Percentiles rank a stretch among this genome's conserved stretches.
These are phyloP conservation scores for Parnassius glacialis DNA, from an alignment of 2,888 invertebrate species.

Conservation along the genomic window DNA sequence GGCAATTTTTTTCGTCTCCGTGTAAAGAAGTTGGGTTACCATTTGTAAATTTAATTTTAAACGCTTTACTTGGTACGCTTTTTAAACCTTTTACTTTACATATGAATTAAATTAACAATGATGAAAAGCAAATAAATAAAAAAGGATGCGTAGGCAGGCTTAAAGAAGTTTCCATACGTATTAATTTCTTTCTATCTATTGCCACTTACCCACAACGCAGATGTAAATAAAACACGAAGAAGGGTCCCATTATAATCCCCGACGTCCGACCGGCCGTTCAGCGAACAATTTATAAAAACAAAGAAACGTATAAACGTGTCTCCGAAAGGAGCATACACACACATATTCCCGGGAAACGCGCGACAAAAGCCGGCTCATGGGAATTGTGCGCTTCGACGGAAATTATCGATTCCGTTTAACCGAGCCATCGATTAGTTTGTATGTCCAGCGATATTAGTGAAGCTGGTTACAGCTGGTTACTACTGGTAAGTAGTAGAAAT, in stretches of 20 bases:
- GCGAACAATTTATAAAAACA: constrained; percentile 40
- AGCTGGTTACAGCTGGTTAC: too few species aligned
- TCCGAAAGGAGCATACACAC: constrained; percentile 32
- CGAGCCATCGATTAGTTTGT: constrained; percentile 44
- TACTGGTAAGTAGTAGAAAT: too few species aligned
- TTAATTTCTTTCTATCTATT: constrained; percentile 1
- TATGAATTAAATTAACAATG: too few species aligned
- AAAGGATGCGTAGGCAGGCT: too few species aligned
- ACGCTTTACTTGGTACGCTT: too few species aligned
- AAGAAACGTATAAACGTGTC: constrained; percentile 31
- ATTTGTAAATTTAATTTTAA: too few species aligned
- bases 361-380: constrained; percentile 38
- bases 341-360: constrained; percentile 39
- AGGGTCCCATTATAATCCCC: background rate
- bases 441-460: constrained; percentile 7
- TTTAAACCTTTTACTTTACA: too few species aligned
- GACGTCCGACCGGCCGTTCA: constrained; percentile 28
- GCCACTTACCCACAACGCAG: background rate
- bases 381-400: constrained; percentile 35
- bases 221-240: constrained; percentile 1
- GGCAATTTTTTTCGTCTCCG: too few species aligned
- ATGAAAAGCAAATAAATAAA: too few species aligned
- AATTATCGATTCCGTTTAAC: constrained; percentile 50
- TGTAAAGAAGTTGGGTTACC: too few species aligned
- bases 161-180: background rate